Conservation (phyloP, 2,113 vertebrate species). For the Falco punctatus region DNA sequence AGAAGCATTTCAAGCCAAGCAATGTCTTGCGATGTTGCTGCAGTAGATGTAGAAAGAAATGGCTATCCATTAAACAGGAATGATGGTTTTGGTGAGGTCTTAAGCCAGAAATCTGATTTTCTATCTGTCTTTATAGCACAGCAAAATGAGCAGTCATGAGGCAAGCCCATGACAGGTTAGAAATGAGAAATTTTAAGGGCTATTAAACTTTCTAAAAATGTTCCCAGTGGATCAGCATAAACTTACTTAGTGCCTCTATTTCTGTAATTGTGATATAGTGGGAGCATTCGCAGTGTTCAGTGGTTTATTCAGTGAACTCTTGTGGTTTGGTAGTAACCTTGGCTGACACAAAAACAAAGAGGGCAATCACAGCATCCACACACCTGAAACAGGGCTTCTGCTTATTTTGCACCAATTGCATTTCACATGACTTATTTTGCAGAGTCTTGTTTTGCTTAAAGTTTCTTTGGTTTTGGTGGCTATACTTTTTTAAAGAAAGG, state of each 20-base stretch:
- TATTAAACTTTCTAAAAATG: slow-evolving; percentile 53
- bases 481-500: neutral
- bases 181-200: slow-evolving; percentile 61
- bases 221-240: slow-evolving; percentile 26
- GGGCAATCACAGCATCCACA: neutral
- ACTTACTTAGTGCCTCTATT: neutral
- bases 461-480: neutral
- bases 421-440: neutral
- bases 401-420: neutral
- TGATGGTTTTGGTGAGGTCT: neutral
- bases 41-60: neutral
- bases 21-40: neutral
- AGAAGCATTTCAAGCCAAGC: neutral
- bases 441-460: neutral
- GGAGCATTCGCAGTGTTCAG: neutral
- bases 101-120: slow-evolving; percentile 30
- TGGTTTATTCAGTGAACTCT: neutral
- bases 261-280: slow-evolving; percentile 30
- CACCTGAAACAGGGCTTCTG: neutral
- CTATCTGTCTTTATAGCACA: slow-evolving; percentile 25
- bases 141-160: slow-evolving; percentile 34
- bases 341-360: neutral
- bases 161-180: slow-evolving; percentile 33
- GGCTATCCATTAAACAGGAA: neutral
- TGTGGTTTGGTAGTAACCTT: neutral